Percentiles rank a stretch among this genome's conserved stretches.
These are phyloP conservation scores for Anastatus disparis DNA, from an alignment of 1,140 invertebrate species.

Conservation along the genomic window DNA sequence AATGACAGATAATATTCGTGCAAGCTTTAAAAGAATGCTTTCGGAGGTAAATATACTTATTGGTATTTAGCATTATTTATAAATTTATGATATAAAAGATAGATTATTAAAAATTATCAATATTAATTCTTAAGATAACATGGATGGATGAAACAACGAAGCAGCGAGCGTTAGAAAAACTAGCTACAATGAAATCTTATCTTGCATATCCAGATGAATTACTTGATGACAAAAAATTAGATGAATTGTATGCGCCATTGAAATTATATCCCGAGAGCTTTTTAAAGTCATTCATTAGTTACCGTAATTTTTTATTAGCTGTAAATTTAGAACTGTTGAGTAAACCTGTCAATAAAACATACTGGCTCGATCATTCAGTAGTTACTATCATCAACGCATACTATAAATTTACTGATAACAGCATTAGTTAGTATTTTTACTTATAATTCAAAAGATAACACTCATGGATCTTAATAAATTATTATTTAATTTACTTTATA, in stretches of 20 bases:
- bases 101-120: no score
- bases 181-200: conserved; percentile 77
- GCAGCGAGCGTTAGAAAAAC: no score
- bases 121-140: no score
- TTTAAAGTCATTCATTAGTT: conserved; percentile 78
- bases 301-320: conserved; percentile 79
- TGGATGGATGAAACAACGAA: no score
- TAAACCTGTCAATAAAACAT: conserved; percentile 83
- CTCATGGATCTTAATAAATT: no score
- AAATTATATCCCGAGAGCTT: conserved; percentile 76
- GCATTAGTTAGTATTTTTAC: conserved; percentile 75
- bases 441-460: no score
- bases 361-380: conserved; percentile 82
- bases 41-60: no score
- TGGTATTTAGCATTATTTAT: no score
- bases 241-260: conserved; percentile 79
- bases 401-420: conserved; percentile 85
- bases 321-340: conserved; percentile 80
- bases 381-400: conserved; percentile 85
- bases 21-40: no score
- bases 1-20: no score
- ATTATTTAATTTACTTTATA: no score
- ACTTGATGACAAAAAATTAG: conserved; percentile 77
- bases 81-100: no score
- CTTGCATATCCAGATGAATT: conserved; percentile 88